phyloP scores from a whole-genome alignment of 1,140 invertebrate species.

The Pogonus chalceus region DNA sequence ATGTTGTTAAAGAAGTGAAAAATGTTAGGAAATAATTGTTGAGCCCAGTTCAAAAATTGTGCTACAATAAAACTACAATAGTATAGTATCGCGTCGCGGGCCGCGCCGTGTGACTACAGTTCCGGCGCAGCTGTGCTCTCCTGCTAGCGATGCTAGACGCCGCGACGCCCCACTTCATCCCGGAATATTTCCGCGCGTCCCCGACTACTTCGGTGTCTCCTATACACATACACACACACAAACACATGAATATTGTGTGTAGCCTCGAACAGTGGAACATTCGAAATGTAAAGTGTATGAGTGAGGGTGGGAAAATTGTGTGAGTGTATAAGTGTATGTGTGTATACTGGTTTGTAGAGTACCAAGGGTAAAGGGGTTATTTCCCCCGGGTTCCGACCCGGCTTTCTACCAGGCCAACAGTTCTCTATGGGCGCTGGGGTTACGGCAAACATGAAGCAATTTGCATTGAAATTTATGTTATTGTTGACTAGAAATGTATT shows the following conservation, averaged over 20 bases:
- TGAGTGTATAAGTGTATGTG: not conserved
- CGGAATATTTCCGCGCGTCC: too few relatives aligned
- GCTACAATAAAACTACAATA: too few relatives aligned
- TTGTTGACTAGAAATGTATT: conserved; percentile 16
- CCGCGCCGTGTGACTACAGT: not conserved
- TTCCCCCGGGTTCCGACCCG: conserved; percentile 4
- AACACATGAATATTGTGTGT: too few relatives aligned
- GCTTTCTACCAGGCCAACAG: conserved; percentile 5
- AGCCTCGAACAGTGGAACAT: too few relatives aligned
- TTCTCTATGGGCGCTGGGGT: conserved; percentile 11
- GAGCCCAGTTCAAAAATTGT: too few relatives aligned
- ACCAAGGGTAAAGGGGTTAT: not conserved
- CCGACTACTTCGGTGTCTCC: too few relatives aligned
- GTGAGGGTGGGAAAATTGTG: not conserved
- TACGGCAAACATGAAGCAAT: conserved; percentile 14
- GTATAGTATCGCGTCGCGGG: too few relatives aligned
- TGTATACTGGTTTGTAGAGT: not conserved
- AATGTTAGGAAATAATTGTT: too few relatives aligned
- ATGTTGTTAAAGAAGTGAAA: too few relatives aligned
- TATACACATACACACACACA: too few relatives aligned
- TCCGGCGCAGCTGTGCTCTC: not conserved
- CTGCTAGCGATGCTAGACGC: not conserved
- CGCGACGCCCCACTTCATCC: too few relatives aligned
- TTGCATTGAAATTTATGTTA: conserved; percentile 18
- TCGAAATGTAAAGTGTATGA: too few relatives aligned